Evolutionary conservation across 2,113 vertebrate genomes (phyloP).

Genomic region (Phaethon lepturus): DNA sequence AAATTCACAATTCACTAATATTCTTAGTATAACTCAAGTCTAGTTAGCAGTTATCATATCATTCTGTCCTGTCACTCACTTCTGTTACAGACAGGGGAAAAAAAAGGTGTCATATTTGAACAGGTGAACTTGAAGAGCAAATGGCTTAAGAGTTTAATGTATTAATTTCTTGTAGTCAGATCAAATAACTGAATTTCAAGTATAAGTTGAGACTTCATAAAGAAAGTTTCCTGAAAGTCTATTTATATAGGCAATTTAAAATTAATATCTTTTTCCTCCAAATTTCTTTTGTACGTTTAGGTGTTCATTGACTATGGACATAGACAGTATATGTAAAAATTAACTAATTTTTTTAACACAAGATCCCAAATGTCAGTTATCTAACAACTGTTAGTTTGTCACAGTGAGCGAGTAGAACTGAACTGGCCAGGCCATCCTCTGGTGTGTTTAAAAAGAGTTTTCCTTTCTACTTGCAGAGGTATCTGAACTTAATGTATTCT

Average conservation of each 20-base stretch:
- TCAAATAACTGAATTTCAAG: constrained; percentile 22
- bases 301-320: not conserved
- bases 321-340: not conserved
- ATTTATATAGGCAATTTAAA: not conserved
- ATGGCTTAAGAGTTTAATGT: not conserved
- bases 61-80: not conserved
- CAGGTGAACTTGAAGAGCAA: not conserved
- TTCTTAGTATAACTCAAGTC: not conserved
- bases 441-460: not conserved
- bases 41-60: not conserved
- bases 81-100: not conserved
- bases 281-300: not conserved
- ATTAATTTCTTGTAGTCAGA: constrained; percentile 14
- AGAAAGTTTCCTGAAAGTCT: not conserved
- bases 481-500: not conserved
- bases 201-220: constrained; percentile 20
- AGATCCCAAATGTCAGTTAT: not conserved
- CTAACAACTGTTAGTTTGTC: not conserved
- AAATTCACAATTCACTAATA: not conserved
- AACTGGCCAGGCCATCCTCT: not conserved
- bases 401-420: not conserved
- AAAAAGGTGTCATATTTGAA: not conserved
- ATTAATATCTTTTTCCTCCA: not conserved
- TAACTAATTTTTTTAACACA: not conserved
- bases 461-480: not conserved